These are phyloP conservation scores for Alca torda DNA, from an alignment of 2,797 vertebrate genomes.

Conservation along the genomic window DNA sequence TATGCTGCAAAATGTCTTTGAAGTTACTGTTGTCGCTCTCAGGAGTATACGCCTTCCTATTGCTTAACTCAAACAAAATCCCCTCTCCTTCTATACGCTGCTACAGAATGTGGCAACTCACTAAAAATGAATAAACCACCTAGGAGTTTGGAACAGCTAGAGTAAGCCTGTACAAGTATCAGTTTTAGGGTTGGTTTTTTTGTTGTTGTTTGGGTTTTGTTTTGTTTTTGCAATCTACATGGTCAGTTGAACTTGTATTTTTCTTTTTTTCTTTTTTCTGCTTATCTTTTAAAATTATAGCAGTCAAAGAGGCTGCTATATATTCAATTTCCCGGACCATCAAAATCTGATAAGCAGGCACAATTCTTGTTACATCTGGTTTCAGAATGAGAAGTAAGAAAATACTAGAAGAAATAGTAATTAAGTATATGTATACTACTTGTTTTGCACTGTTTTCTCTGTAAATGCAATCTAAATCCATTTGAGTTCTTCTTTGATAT, in stretches of 20 bases:
- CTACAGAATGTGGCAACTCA: not conserved
- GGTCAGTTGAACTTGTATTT: not conserved
- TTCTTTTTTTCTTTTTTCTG: not conserved
- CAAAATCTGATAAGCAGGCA: not conserved
- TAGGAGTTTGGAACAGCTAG: not conserved
- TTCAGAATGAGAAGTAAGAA: not conserved
- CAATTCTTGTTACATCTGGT: not conserved
- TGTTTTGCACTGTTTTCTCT: not conserved
- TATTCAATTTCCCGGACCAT: not conserved
- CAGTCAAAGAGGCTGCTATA: not conserved
- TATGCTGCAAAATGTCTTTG: not conserved
- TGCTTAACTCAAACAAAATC: not conserved
- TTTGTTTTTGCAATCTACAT: not conserved
- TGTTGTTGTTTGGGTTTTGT: not conserved
- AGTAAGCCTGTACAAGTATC: not conserved
- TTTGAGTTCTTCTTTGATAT: not conserved
- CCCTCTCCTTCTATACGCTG: not conserved
- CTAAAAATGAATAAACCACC: not conserved
- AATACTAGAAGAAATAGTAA: not conserved
- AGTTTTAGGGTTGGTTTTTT: accelerated
- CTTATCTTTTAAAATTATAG: not conserved
- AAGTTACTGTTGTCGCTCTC: not conserved
- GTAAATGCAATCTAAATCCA: not conserved
- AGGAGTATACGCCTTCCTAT: not conserved
- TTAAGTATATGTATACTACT: not conserved